Base-by-base conservation (phyloP, 2,797 vertebrate genomes). In the Tiaroga cobitis region DNA sequence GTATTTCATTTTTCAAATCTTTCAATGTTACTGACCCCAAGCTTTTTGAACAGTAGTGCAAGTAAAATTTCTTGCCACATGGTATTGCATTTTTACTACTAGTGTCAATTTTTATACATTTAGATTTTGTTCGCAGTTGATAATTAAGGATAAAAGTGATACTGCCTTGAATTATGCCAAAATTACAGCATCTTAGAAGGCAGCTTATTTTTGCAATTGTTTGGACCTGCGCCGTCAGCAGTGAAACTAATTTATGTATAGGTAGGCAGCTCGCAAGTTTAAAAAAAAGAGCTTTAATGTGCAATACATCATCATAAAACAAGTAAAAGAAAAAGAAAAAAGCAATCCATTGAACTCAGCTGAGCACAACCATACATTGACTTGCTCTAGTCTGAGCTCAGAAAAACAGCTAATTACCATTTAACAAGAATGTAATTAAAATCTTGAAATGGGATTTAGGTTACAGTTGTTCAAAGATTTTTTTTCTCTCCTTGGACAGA, bases 351-450 rank as follows among this genome's bases (percentile, higher is more conserved):
- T 67, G 63, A 67, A 77, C 34, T 67, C 69, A 65, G 56, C 7
- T 21, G 61, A 29, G 63, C 32, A 74, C 43, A 81, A 79, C 37
- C 18, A 61, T 37, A 63, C 34, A 41, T n/a, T 65, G 67, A 82
- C 41, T 56, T 34, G 10, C 69, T 82, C 24, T 26, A 41, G 68
- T 74, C 51, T 72, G 41, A 56, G 73, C 41, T 63, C 51, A 70
- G 13, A 78, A 78, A 63, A 63, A 61, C 10, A 59, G 59, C 80
- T 79, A 82, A 82, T 70, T 85, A 74, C 67, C 86, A 85, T 63
- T 85, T 77, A 85, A 84, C 73, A 76, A 77, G 32, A 87, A 82
- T 49, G 76, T 81, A 85, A 82, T 87, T 85, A 82, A 87, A 84
- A 85, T 83, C 59, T 49, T 80, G 49, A 56, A 85, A 83, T 59